A percentile compares a stretch with the other conserved stretches of the same genome.
Evolutionary conservation across 23 tunicate genomes (phyloP).

Genomic region (Ciona savignyi): DNA sequence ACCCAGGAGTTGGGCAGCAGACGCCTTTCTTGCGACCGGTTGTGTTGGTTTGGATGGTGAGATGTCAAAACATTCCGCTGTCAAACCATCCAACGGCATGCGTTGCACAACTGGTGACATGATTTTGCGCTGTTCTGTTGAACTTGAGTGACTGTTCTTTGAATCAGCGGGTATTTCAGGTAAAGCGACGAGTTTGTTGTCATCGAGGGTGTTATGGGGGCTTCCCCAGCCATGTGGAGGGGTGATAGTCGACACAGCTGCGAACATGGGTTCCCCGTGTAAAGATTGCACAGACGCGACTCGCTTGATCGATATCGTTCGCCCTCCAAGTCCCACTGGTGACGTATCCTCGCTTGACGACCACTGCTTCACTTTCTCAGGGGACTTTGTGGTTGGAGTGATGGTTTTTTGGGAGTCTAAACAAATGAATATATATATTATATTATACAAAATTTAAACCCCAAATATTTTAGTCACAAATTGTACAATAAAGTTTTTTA

Average conservation of each 20-base stretch:
- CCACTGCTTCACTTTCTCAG: not conserved
- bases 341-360: not conserved
- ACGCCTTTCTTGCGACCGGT: not conserved
- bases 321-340: not conserved
- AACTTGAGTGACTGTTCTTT: not conserved
- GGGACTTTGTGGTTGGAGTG: not conserved
- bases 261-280: slow-evolving; percentile 45
- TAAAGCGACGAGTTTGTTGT: not conserved
- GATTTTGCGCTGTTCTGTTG: not conserved
- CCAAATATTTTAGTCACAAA: too few relatives aligned
- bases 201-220: not conserved
- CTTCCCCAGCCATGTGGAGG: not conserved
- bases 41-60: not conserved
- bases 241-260: slow-evolving; percentile 36
- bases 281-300: slow-evolving; percentile 46
- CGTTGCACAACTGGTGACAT: not conserved
- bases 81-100: not conserved
- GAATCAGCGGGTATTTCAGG: not conserved
- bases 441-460: too few relatives aligned
- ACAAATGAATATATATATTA: too few relatives aligned
- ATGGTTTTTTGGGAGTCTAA: too few relatives aligned
- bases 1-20: slow-evolving; percentile 20
- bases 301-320: slow-evolving; percentile 24
- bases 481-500: too few relatives aligned
- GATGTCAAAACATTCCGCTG: not conserved